These are phyloP conservation scores for Triplophysa bombifrons DNA, from an alignment of 2,797 vertebrate genomes.

Conservation along the genomic window DNA sequence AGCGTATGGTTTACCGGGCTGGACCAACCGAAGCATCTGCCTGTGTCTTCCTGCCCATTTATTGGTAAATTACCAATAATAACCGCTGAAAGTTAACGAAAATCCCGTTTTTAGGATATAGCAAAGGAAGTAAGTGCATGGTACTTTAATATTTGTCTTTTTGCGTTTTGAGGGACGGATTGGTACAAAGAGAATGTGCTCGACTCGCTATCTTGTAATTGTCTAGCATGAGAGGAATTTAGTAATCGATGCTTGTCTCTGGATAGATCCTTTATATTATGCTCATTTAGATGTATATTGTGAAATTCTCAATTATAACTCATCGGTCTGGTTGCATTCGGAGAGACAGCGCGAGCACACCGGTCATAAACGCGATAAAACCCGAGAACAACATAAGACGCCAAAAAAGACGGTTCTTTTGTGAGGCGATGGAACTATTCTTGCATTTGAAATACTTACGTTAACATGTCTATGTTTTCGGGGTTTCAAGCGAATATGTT, in stretches of 20 bases:
- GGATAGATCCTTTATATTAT: background rate
- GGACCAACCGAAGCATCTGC: slow-evolving; percentile 74
- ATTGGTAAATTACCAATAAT: slow-evolving; percentile 57
- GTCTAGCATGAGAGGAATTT: slow-evolving; percentile 14
- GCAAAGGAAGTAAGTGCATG: slow-evolving; percentile 49
- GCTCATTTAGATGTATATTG: background rate
- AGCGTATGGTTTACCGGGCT: slow-evolving; percentile 61
- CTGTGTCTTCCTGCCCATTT: slow-evolving; percentile 71
- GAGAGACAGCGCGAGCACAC: slow-evolving; percentile 2
- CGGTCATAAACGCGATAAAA: slow-evolving; percentile 1
- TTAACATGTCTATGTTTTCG: background rate
- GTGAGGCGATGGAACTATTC: background rate
- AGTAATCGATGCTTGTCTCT: background rate
- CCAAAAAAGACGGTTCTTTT: background rate
- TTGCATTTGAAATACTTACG: background rate
- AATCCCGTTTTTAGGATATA: slow-evolving; percentile 30
- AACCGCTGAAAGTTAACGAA: slow-evolving; percentile 23
- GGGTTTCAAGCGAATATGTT: slow-evolving; percentile 26
- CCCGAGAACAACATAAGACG: background rate
- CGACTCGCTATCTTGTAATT: slow-evolving; percentile 9
- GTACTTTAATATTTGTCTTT: background rate
- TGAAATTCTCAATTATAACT: background rate
- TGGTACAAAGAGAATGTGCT: slow-evolving; percentile 1
- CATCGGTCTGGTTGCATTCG: background rate
- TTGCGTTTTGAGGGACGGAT: background rate